Percentiles rank a stretch among this genome's conserved stretches.
phyloP scores from a whole-genome alignment of 2,888 invertebrate genomes.

The Epistrophe eligans region DNA sequence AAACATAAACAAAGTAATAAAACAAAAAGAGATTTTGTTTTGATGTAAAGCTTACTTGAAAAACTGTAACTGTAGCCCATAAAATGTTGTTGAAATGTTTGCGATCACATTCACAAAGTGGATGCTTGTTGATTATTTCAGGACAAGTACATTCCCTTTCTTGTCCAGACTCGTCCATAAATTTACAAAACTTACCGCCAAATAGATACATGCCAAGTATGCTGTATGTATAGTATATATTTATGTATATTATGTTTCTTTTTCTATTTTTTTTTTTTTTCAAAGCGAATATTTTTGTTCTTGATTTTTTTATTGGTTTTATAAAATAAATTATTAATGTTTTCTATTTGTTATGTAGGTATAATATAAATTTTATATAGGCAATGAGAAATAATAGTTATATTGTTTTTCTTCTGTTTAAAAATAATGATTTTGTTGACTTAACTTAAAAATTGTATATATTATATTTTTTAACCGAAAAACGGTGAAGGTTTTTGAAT shows the following conservation, averaged over 20 bases:
- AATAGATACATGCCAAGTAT: constrained; percentile 99
- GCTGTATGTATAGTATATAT: constrained; percentile 86
- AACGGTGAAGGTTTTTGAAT: not conserved
- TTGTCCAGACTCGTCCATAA: constrained; percentile 92
- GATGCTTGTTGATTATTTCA: constrained; percentile 94
- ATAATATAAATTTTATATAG: constrained; percentile 15
- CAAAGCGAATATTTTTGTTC: constrained; percentile 55
- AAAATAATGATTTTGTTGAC: constrained; percentile 26
- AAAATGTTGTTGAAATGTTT: constrained; percentile 99
- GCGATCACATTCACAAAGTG: constrained; percentile 97
- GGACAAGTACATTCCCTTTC: constrained; percentile 96
- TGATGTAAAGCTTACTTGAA: constrained; percentile 91
- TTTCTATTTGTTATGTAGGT: constrained; percentile 72
- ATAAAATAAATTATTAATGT: constrained; percentile 70
- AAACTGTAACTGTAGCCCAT: constrained; percentile 98
- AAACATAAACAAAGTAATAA: constrained; percentile 36
- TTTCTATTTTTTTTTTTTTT: constrained; percentile 51
- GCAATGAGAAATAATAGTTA: constrained; percentile 46
- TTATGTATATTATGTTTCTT: constrained; percentile 75
- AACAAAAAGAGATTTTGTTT: constrained; percentile 57
- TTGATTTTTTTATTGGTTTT: constrained; percentile 52
- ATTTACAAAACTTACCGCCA: constrained; percentile 99
- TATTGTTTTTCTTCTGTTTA: constrained; percentile 57
- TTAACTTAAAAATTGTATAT: constrained; percentile 24
- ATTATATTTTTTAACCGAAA: constrained; percentile 9